Conservation (phyloP, 92 coral and sea anemone genomes). For the Palythoa heliodiscus region DNA sequence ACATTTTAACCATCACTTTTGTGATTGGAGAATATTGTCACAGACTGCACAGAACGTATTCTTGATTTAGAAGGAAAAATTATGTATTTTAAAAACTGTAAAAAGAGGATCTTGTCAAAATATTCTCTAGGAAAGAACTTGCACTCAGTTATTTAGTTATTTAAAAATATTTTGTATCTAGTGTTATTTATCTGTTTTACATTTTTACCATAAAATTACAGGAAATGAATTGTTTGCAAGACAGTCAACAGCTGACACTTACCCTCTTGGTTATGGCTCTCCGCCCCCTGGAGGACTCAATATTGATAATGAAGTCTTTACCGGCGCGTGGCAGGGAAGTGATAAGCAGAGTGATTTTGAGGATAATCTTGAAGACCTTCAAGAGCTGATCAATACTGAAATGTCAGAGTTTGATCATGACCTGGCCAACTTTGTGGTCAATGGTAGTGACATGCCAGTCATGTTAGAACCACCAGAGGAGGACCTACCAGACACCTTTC, state of each 20-base stretch:
- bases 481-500: not conserved
- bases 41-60: too few relatives aligned
- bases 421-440: conserved; percentile 30
- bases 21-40: too few relatives aligned
- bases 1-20: too few relatives aligned
- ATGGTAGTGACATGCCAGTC: conserved; percentile 41
- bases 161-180: not conserved
- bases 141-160: not conserved
- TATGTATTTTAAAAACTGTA: too few relatives aligned
- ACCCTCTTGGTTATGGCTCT: conserved; percentile 33
- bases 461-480: conserved; percentile 21
- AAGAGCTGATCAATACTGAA: conserved; percentile 38
- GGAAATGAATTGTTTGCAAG: conserved; percentile 44
- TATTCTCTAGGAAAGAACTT: too few relatives aligned
- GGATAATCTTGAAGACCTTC: conserved; percentile 41
- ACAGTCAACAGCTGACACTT: conserved; percentile 33
- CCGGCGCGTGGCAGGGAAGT: conserved; percentile 39
- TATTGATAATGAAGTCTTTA: conserved; percentile 31
- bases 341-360: conserved; percentile 39
- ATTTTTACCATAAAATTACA: not conserved
- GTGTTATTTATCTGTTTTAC: not conserved
- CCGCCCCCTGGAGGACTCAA: conserved; percentile 20
- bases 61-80: too few relatives aligned
- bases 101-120: too few relatives aligned
- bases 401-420: conserved; percentile 41